Base-by-base conservation (phyloP, 2,888 invertebrate species). In the Bembecia ichneumoniformis region DNA sequence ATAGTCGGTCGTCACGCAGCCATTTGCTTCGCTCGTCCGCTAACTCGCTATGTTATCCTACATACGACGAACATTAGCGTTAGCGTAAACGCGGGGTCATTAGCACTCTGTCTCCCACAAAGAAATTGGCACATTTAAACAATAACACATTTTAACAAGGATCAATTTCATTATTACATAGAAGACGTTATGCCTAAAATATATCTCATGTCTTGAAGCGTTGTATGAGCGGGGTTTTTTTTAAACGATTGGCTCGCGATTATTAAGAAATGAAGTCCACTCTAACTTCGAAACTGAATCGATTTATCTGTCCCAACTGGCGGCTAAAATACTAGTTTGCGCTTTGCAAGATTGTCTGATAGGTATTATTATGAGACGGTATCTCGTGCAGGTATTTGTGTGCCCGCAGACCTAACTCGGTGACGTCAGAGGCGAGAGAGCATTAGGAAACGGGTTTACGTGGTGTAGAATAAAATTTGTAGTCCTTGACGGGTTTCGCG, bases 391-490 rank as follows among this genome's bases (percentile, higher is more conserved):
- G 40, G 14, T 40, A 40, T 40, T 40, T 40, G 40, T 40, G 40
- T 11, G 40, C 7, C 14, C 14, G 40, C 40, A 28, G 28, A 28
- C 28, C 2, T 7, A 40, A 40, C 14, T 55, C 57, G 60, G 61
- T 64, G 66, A 63, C 60, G 63, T 62, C 61, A 62, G 61, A 40
- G 59, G 62, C 61, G 40, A 40, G 57, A 60, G 60, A 59, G 62
- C 59, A 66, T 73, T 77, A 68, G 68, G 67, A 74, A 80, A 79
- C 82, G 60, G 68, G 82, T 82, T 80, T 78, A 66, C 60, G 55
- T 58, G 63, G 71, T 73, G 75, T 66, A 73, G 77, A 76, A 77
- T 76, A 77, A 80, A 79, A 78, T 79, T 70, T 72, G 71, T 66
- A 68, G 65, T 66, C 66, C 59, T 66, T 63, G 71, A 73, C 79